A percentile compares a stretch with the other conserved stretches of the same genome.
Evolutionary conservation across 2,797 vertebrate genomes (phyloP).

Genomic region (Arnoldichthys spilopterus): DNA sequence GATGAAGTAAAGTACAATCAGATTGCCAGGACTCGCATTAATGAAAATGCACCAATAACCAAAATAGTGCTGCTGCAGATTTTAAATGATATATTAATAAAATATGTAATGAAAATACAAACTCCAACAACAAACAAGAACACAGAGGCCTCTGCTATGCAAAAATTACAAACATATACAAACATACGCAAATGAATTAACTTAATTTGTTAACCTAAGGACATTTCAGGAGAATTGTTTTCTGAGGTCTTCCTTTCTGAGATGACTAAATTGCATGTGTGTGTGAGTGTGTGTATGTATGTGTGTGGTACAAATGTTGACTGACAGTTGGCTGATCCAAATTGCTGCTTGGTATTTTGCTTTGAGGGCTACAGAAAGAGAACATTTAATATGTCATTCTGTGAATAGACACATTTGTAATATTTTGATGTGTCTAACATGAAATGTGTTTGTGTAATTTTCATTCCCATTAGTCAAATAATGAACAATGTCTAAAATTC

Average conservation of each 20-base stretch:
- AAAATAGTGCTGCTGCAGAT: no score
- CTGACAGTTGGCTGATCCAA: slow-evolving; percentile 15
- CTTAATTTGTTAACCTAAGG: not conserved
- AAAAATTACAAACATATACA: slow-evolving; percentile 29
- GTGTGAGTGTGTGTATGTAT: not conserved
- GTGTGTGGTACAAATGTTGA: not conserved
- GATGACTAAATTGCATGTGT: slow-evolving; percentile 13
- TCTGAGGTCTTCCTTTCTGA: not conserved
- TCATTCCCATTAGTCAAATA: not conserved
- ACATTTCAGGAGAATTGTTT: not conserved
- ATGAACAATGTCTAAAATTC: not conserved
- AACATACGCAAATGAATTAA: slow-evolving; percentile 1
- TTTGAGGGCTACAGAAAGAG: not conserved
- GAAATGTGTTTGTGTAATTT: not conserved
- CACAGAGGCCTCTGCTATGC: no score
- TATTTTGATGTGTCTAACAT: slow-evolving; percentile 7
- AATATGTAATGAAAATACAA: no score
- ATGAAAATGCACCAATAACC: no score
- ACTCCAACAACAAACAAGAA: no score
- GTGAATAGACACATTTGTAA: slow-evolving; percentile 7
- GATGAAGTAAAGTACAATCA: not conserved
- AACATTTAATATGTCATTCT: slow-evolving; percentile 9
- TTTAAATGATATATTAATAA: no score
- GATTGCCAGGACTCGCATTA: no score
- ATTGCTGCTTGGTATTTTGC: slow-evolving; percentile 10